Base-by-base conservation (phyloP, 2,888 invertebrate species). In the Acleris literana region DNA sequence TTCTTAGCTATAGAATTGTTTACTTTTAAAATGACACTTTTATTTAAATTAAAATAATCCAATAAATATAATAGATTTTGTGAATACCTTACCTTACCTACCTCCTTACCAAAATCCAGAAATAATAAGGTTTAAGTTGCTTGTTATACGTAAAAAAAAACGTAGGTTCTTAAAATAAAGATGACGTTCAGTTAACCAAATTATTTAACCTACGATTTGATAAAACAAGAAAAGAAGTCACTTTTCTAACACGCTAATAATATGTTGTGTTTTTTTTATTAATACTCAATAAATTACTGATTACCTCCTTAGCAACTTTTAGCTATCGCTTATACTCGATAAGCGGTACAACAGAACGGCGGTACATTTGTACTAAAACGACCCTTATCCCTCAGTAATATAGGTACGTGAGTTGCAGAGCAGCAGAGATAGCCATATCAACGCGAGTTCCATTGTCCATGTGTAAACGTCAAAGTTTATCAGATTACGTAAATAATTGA, bases 331-430 rank as follows among this genome's bases (percentile, higher is more conserved):
- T n/a, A 16, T 4, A 25, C 54, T 9, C 9, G 55, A 64, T 64
- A 64, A 55, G 39, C 13, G 11, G 53, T 54, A 64, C 59, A 60
- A 49, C 55, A 4, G 54, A 54, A 54, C 49, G n/a, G n/a, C n/a
- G n/a, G n/a, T n/a, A 54, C 54, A 54, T 64, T n/a, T 6, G 7
- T 29, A 49, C 25, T 43, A 49, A 43, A 29, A 43, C 39, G 49
- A 18, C 20, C 49, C 54, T 39, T 39, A 55, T 49, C 29, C 29
- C 54, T 64, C 25, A 39, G 49, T 44, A 43, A 64, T 55, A 25
- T 60, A 25, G 25, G 6, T 7, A 25, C 49, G 43, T 25, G 33
- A 5, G 18, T 39, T 22, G 3, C 43, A 25, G 20, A 22, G 9
- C 16, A 43, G 39, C 54, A 16, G 33, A 64, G 52, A 49, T 39